Percentiles rank a stretch among this genome's conserved stretches.
Conservation (phyloP, 2,888 invertebrate genomes). For the Quadriops clusia region DNA sequence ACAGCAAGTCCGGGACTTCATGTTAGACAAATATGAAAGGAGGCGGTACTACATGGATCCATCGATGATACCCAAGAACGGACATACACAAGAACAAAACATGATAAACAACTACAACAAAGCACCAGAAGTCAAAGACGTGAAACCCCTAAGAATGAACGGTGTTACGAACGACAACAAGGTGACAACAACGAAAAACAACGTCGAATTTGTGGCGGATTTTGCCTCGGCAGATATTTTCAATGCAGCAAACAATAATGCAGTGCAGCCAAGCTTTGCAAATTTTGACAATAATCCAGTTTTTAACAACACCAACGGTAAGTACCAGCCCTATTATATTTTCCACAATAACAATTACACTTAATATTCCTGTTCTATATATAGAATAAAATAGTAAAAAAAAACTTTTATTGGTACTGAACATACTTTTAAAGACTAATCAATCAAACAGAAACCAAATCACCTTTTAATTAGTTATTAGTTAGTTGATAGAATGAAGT, state of each 20-base stretch:
- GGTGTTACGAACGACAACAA: constrained; percentile 13
- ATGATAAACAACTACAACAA: no score
- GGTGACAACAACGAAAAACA: constrained; percentile 4
- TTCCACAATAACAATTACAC: no score
- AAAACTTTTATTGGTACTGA: no score
- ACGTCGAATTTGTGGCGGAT: constrained; percentile 46
- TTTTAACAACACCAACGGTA: constrained; percentile 48
- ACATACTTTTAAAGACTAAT: no score
- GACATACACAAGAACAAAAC: not conserved
- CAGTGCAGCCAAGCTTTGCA: constrained; percentile 41
- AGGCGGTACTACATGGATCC: constrained; percentile 53
- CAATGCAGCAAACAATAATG: constrained; percentile 38
- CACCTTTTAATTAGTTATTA: no score
- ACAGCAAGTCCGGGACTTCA: constrained; percentile 82
- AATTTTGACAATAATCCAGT: constrained; percentile 63
- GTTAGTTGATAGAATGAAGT: no score
- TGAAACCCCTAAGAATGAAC: constrained; percentile 22
- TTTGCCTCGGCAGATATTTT: constrained; percentile 62
- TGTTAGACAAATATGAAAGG: constrained; percentile 91
- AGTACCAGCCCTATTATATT: no score
- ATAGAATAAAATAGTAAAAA: no score
- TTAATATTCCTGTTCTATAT: no score
- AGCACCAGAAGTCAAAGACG: constrained; percentile 18
- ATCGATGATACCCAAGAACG: constrained; percentile 10
- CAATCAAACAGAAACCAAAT: no score